These are phyloP conservation scores for Myiozetetes cayanensis DNA, from an alignment of 2,113 vertebrate genomes.

Conservation along the genomic window DNA sequence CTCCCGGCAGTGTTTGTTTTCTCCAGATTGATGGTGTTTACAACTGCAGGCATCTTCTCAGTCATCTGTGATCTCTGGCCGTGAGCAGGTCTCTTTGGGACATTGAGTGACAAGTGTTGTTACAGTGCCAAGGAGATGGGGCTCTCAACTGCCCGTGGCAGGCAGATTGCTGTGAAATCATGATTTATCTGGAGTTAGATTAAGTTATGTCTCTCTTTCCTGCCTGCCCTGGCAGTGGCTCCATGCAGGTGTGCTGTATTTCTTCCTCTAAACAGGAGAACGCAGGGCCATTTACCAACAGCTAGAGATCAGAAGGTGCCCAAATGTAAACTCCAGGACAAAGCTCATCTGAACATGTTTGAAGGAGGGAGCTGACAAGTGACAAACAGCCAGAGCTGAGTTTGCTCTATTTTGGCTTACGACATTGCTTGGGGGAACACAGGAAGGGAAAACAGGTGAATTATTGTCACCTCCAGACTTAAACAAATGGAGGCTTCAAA, in stretches of 20 bases:
- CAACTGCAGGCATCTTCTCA: neutral
- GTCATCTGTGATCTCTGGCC: slow-evolving; percentile 7
- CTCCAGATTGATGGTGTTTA: slow-evolving; percentile 28
- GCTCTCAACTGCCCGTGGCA: neutral
- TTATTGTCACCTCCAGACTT: slow-evolving; percentile 30
- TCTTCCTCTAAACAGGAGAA: slow-evolving; percentile 19
- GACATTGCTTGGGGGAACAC: neutral
- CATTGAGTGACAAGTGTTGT: neutral
- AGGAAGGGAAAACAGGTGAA: slow-evolving; percentile 16
- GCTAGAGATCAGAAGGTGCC: neutral
- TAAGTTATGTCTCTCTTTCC: neutral
- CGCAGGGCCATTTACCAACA: neutral
- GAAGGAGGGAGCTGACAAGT: neutral
- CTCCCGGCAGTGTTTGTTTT: neutral
- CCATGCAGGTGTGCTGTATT: neutral
- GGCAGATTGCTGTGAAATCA: neutral
- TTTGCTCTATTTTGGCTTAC: neutral
- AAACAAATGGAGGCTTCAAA: slow-evolving; percentile 54
- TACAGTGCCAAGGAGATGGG: slow-evolving; percentile 36
- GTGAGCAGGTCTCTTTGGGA: neutral
- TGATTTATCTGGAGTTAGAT: slow-evolving; percentile 19
- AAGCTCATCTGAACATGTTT: neutral
- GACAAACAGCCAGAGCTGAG: neutral
- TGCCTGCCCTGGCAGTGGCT: neutral
- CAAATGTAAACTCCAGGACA: neutral